These are phyloP conservation scores for Todiramphus saurophagus DNA, from an alignment of 2,113 vertebrate genomes.

Conservation along the genomic window DNA sequence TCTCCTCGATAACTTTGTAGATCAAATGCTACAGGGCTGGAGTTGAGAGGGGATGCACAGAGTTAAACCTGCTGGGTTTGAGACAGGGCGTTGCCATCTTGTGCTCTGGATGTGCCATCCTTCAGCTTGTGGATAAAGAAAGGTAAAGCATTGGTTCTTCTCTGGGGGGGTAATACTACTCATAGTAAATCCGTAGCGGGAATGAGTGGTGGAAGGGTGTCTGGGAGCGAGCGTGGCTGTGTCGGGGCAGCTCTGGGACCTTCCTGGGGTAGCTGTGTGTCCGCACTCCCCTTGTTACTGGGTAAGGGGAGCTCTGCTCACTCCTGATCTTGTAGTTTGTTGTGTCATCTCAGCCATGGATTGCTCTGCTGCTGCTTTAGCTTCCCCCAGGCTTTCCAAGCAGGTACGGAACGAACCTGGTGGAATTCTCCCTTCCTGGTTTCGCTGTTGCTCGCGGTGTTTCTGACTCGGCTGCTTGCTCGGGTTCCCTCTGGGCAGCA, in stretches of 20 bases:
- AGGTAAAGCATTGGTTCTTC: background rate
- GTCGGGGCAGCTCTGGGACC: background rate
- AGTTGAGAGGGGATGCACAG: background rate
- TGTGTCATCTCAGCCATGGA: rapidly evolving
- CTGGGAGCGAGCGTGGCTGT: background rate
- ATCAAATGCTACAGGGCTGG: rapidly evolving
- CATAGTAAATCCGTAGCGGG: rapidly evolving
- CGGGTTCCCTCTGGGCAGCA: background rate
- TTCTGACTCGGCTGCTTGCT: background rate
- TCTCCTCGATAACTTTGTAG: background rate
- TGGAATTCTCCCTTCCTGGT: background rate
- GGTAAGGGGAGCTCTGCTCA: background rate
- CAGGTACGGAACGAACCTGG: background rate
- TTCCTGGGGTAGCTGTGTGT: background rate
- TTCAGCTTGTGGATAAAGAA: background rate
- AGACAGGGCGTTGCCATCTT: background rate
- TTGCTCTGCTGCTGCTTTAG: background rate
- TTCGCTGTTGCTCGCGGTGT: background rate
- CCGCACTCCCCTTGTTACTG: rapidly evolving
- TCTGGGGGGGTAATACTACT: background rate
- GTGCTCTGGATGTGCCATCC: background rate
- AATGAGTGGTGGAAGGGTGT: background rate
- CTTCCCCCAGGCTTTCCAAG: background rate
- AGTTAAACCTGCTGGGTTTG: background rate
- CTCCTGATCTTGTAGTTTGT: background rate